Base-by-base conservation (phyloP, 2,888 invertebrate genomes). In the Mycalesis mineus region DNA sequence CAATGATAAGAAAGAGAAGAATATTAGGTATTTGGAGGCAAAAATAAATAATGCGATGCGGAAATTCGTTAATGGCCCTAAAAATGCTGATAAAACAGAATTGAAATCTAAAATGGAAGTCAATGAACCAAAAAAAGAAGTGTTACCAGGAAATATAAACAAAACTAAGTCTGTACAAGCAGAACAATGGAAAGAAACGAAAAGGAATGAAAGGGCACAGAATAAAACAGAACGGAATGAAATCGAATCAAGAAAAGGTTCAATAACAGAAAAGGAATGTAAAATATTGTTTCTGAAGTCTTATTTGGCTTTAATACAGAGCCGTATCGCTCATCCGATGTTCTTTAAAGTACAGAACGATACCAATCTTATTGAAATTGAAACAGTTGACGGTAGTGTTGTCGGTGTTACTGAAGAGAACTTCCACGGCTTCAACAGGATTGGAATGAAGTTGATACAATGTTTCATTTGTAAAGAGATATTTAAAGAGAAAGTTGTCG, bases 381-480 rank as follows among this genome's bases (percentile, higher is more conserved):
- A 58, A 40, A 61, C 68, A 0, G 28, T 61, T n/a, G 67, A 67
- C 33, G 65, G 65, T 0, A 63, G 56, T 41, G 48, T 58, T 58
- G 51, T 68, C 1, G 62, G 48, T 17, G 55, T 72, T 6, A 44
- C 42, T 2, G 49, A 63, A 5, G 55, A 65, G n/a, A 66, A 64
- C 36, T 70, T 67, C n/a, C 65, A 68, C 36, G 64, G 68, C 22
- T 64, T 68, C 2, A 49, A 59, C 7, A 60, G 52, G 7, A 40
- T 59, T 6, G 50, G 45, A 5, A 48, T n/a, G 2, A 13, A 37
- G 1, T 36, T 11, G 14, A 17, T 45, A 0, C 49, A 54, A 14
- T 64, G 62, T 36, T 13, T 41, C n/a, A 0, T 61, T 8, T 64
- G 64, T 14, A 54, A 57, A 33, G 36, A 52, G 8, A 41, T 60